Conservation (phyloP, 2,888 invertebrate genomes). For the Griposia aprilina region DNA sequence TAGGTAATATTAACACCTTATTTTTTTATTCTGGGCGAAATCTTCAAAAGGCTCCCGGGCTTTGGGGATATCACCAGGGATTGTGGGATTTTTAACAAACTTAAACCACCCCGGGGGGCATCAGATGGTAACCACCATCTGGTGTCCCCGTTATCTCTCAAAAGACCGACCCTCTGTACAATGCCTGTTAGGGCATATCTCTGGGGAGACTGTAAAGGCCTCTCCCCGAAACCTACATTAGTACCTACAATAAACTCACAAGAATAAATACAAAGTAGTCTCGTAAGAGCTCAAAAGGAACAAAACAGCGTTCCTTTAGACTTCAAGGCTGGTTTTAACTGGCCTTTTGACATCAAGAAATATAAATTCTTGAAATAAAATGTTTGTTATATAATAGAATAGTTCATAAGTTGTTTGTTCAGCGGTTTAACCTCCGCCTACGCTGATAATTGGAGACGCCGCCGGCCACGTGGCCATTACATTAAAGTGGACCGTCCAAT, state of each 20-base stretch:
- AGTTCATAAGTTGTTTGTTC: constrained; percentile 36
- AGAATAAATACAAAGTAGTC: not conserved
- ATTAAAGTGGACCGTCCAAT: constrained; percentile 1
- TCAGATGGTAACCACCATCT: not conserved
- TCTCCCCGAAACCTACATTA: too few species aligned
- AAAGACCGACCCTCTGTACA: not conserved
- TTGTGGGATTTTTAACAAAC: not conserved
- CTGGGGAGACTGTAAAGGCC: not conserved
- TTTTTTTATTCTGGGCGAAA: not conserved
- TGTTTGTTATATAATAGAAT: constrained; percentile 22
- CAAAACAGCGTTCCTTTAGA: constrained; percentile 1
- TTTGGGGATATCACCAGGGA: not conserved
- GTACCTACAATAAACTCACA: not conserved
- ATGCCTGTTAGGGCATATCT: not conserved
- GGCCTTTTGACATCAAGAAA: not conserved
- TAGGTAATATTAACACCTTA: not conserved
- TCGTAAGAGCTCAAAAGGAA: not conserved
- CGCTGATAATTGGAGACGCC: constrained; percentile 21
- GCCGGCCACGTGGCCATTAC: constrained; percentile 24
- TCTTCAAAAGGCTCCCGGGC: too few species aligned
- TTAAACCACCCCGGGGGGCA: not conserved
- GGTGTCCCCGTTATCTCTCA: too few species aligned
- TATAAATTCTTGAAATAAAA: constrained; percentile 24
- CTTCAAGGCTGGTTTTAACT: not conserved
- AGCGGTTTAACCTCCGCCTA: constrained; percentile 23